These are phyloP conservation scores for Micropterix aruncella DNA, from an alignment of 2,888 invertebrate species.

Conservation along the genomic window DNA sequence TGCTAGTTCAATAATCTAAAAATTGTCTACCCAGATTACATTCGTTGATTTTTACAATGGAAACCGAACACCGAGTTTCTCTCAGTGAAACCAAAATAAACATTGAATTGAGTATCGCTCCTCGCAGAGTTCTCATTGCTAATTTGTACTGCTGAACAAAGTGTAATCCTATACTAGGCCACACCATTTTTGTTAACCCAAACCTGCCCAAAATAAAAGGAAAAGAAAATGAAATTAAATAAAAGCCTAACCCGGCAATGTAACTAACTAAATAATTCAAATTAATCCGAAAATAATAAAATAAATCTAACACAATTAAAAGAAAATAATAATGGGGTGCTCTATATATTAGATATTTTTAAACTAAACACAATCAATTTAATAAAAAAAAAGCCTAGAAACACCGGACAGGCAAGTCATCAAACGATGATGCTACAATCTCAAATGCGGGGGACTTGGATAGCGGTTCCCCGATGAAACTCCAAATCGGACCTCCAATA, in stretches of 20 bases:
- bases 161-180: slow-evolving; percentile 41
- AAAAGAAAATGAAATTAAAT: slow-evolving; percentile 17
- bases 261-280: slow-evolving; percentile 28
- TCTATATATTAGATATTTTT: not conserved
- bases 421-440: slow-evolving; percentile 9
- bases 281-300: slow-evolving; percentile 24
- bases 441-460: too few relatives aligned
- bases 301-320: slow-evolving; percentile 11
- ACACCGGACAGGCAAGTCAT: slow-evolving; percentile 11
- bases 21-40: slow-evolving; percentile 44
- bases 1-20: slow-evolving; percentile 36
- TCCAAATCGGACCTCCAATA: too few relatives aligned
- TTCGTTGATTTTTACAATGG: slow-evolving; percentile 40
- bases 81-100: too few relatives aligned
- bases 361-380: slow-evolving; percentile 6
- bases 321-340: slow-evolving; percentile 7
- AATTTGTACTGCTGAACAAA: slow-evolving; percentile 38
- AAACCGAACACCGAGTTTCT: slow-evolving; percentile 33
- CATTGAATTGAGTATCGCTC: too few relatives aligned
- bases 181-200: slow-evolving; percentile 38
- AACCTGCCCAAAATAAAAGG: slow-evolving; percentile 37
- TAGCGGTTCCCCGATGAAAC: too few relatives aligned
- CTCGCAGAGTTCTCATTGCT: too few relatives aligned
- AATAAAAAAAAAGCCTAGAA: slow-evolving; percentile 8
- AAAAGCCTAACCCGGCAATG: slow-evolving; percentile 23